Evolutionary conservation across 2,797 vertebrate genomes (phyloP).

Genomic region (Pangasius djambal): DNA sequence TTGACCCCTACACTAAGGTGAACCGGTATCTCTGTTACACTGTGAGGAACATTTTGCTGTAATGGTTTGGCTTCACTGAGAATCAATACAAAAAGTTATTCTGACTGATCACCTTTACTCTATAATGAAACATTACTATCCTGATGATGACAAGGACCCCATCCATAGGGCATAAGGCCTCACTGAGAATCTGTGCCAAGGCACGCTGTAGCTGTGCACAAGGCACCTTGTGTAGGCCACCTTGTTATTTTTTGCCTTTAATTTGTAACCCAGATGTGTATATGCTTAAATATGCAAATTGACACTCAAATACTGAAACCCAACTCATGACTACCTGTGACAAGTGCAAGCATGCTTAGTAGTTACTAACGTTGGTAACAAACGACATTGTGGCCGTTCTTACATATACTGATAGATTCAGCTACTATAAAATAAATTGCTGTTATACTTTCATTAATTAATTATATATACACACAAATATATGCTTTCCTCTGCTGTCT

Average conservation of each 20-base stretch:
- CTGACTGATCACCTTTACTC: neutral
- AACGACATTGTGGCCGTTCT: neutral
- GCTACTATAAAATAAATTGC: neutral
- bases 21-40: neutral
- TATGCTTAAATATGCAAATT: conserved; percentile 2
- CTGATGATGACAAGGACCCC: neutral
- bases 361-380: neutral
- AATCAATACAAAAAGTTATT: neutral
- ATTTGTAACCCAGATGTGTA: neutral
- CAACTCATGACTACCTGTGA: neutral
- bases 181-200: neutral
- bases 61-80: neutral
- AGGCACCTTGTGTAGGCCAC: neutral
- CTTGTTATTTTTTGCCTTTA: neutral
- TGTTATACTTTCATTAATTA: neutral
- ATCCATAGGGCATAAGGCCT: neutral
- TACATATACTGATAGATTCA: neutral
- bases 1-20: neutral
- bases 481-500: too few species aligned
- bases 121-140: neutral
- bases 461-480: neutral
- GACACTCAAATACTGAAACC: neutral
- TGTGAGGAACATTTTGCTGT: neutral
- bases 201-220: neutral
- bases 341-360: neutral